Evolutionary conservation across 2,888 invertebrate genomes (phyloP).

Genomic region (Sepioteuthis lessoniana): DNA sequence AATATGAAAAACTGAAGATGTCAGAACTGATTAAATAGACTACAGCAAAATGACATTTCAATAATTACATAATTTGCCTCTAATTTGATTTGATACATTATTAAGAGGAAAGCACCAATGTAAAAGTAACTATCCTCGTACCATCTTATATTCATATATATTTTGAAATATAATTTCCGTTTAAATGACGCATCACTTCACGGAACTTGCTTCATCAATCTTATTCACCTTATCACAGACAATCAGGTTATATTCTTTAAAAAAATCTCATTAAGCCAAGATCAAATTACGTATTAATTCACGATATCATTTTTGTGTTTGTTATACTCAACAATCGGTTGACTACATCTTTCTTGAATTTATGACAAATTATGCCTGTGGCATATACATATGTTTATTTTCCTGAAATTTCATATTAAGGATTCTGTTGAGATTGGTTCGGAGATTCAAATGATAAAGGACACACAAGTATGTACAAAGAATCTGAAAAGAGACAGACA

Average conservation of each 20-base stretch:
- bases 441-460: no score
- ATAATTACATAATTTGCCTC: not conserved
- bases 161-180: not conserved
- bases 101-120: not conserved
- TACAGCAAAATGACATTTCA: not conserved
- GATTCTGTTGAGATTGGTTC: no score
- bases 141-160: not conserved
- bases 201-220: not conserved
- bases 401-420: no score
- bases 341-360: not conserved
- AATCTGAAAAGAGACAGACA: not conserved
- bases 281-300: not conserved
- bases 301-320: not conserved
- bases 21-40: not conserved
- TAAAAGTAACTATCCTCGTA: not conserved
- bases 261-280: not conserved
- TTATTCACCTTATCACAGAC: not conserved
- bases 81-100: not conserved
- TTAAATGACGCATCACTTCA: not conserved
- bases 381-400: not conserved
- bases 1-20: not conserved
- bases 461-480: not conserved
- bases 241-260: not conserved
- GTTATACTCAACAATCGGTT: not conserved
- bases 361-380: not conserved